Evolutionary conservation across 2,888 invertebrate genomes (phyloP), one percentile per base, ranked within the genome.

Genomic region (Frankliniella fusca): DNA sequence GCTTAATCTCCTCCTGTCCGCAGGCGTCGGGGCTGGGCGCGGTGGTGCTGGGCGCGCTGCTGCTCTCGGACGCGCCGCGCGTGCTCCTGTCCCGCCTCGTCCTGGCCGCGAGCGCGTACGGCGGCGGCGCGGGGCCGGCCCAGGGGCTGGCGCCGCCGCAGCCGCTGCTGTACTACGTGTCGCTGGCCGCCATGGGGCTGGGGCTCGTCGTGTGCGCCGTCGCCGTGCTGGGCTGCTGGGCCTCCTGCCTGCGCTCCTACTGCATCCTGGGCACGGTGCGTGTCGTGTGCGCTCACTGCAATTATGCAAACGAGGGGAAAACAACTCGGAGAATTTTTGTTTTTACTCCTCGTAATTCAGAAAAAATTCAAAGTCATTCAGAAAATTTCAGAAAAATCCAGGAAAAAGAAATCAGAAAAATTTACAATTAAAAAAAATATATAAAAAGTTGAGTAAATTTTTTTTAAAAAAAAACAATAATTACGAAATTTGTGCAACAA

Each of bases 141-240:
- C 88, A 93, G 83, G 10, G 23, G 70, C 70, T 76, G 70, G 90
- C 90, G 65, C 88, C 93, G 83, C 91, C 92, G 0, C 93, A 95
- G 86, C 94, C 95, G 0, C 90, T 95, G 20, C 92, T 95, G 85
- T 93, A 94, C 87, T 95, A 95, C 86, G 89, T 94, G 11, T 92
- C 94, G 0, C 90, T 95, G 81, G 93, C 92, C 3, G 87, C 94
- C 81, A 90, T 94, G n/a, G 90, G 90, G 0, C 90, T 93, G 0
- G 95, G 95, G 0, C 89, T 95, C 82, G 87, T 92, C 61, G 91
- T 94, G 81, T 92, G 93, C 82, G 89, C 92, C 10, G 91, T 92
- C 0, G 92, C 94, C 7, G 91, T 95, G 80, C 88, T 95, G 28
- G 95, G 95, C 81, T 95, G 94, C 87, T 95, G 95, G 94, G 94